Percentiles rank a stretch among this genome's conserved stretches.
These are phyloP conservation scores for Caenorhabditis angaria DNA, from an alignment of 2,888 invertebrate species.

Conservation along the genomic window DNA sequence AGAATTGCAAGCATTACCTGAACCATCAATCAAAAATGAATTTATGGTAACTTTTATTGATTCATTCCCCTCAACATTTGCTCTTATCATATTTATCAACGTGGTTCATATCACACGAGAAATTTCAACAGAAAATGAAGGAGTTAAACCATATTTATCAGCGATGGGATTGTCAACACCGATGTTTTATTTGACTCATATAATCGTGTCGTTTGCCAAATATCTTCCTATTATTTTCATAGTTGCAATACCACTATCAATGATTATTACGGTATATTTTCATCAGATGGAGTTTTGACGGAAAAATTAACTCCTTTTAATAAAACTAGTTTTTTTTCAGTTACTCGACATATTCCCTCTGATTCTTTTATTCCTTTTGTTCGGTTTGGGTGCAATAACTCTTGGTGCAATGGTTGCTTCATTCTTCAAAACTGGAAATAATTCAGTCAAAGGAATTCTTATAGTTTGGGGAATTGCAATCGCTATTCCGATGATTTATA, in stretches of 20 bases:
- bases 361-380: slow-evolving; percentile 45
- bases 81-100: slow-evolving; percentile 52
- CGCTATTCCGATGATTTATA: slow-evolving; percentile 25
- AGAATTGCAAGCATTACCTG: slow-evolving; percentile 39
- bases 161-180: slow-evolving; percentile 67
- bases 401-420: slow-evolving; percentile 51
- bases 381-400: slow-evolving; percentile 46
- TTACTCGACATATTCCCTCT: slow-evolving; percentile 33
- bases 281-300: too few relatives aligned
- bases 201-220: slow-evolving; percentile 59
- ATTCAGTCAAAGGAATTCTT: slow-evolving; percentile 46
- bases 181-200: slow-evolving; percentile 66
- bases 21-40: slow-evolving; percentile 28
- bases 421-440: slow-evolving; percentile 43
- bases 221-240: slow-evolving; percentile 52
- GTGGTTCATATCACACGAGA: slow-evolving; percentile 65
- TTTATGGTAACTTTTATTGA: slow-evolving; percentile 37
- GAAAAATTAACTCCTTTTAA: too few relatives aligned
- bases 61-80: slow-evolving; percentile 54
- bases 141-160: slow-evolving; percentile 60
- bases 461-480: slow-evolving; percentile 40
- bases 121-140: slow-evolving; percentile 62
- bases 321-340: slow-evolving; percentile 31
- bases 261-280: slow-evolving; percentile 10
- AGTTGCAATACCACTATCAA: slow-evolving; percentile 39